These are phyloP conservation scores for Bacillus rossius DNA, from an alignment of 1,140 invertebrate species.

Conservation along the genomic window DNA sequence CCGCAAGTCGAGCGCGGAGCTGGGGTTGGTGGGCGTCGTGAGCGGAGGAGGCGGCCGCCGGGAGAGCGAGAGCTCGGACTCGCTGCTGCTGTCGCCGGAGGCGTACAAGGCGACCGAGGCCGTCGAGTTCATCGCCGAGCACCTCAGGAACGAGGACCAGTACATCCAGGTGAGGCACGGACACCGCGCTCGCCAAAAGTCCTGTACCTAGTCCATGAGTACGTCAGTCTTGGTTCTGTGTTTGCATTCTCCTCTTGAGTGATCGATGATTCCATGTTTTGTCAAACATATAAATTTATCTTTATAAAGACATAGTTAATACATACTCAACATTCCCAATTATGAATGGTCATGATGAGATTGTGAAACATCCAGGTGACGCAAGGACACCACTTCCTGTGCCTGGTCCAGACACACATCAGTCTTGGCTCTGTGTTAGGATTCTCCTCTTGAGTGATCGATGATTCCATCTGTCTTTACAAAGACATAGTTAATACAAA, in stretches of 20 bases:
- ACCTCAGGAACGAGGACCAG: slow-evolving; percentile 93
- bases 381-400: too few relatives aligned
- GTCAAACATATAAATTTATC: not conserved
- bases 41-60: slow-evolving; percentile 49
- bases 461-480: not conserved
- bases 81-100: slow-evolving; percentile 83
- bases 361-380: slow-evolving; percentile 93
- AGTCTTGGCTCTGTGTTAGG: not conserved
- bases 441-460: not conserved
- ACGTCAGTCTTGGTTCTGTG: not conserved
- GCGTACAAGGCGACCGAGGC: slow-evolving; percentile 94
- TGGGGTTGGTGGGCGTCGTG: slow-evolving; percentile 47
- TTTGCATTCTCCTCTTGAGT: not conserved
- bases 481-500: not conserved
- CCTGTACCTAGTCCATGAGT: too few relatives aligned
- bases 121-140: slow-evolving; percentile 96
- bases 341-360: too few relatives aligned
- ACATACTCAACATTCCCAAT: not conserved
- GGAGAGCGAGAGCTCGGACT: slow-evolving; percentile 88
- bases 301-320: not conserved
- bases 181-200: too few relatives aligned
- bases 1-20: slow-evolving; percentile 65
- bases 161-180: slow-evolving; percentile 83
- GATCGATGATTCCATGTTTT: not conserved
- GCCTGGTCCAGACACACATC: too few relatives aligned